phyloP scores from a whole-genome alignment of 1,140 invertebrate genomes.

The Macrostomum lignano region DNA sequence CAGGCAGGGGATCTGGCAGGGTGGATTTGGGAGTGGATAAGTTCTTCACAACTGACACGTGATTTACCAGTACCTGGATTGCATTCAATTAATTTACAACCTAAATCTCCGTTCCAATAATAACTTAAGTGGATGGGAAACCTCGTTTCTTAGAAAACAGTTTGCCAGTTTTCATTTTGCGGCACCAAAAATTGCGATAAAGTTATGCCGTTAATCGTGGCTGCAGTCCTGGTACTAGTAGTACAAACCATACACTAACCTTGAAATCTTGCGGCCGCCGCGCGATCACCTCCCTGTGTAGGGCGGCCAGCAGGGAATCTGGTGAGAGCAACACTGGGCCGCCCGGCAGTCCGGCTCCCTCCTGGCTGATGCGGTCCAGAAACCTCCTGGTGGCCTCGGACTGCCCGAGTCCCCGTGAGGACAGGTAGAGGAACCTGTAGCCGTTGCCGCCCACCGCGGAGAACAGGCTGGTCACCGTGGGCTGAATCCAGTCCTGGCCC shows the following conservation, averaged over 20 bases:
- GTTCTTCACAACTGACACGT: too few species aligned
- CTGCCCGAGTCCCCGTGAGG: constrained; percentile 77
- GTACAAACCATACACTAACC: too few species aligned
- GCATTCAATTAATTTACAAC: too few species aligned
- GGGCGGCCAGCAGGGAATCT: constrained; percentile 73
- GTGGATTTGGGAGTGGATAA: too few species aligned
- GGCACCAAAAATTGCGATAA: too few species aligned
- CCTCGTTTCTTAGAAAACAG: too few species aligned
- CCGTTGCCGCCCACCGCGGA: constrained; percentile 88
- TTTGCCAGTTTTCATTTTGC: too few species aligned
- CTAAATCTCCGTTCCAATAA: too few species aligned
- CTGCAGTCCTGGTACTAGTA: too few species aligned
- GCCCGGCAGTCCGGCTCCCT: constrained; percentile 62
- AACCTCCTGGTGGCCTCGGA: constrained; percentile 67
- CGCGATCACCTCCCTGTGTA: constrained; percentile 96
- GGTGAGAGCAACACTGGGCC: constrained; percentile 84
- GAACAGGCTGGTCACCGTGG: constrained; percentile 76
- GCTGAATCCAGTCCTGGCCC: constrained; percentile 40
- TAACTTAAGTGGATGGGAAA: too few species aligned
- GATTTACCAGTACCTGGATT: too few species aligned
- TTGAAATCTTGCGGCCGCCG: constrained; percentile 97
- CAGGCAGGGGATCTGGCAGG: constrained; percentile 76
- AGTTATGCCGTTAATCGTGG: too few species aligned
- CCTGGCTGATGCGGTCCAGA: constrained; percentile 58
- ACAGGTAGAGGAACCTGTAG: constrained; percentile 42